Percentiles rank a stretch among this genome's conserved stretches.
Evolutionary conservation across 2,797 vertebrate genomes (phyloP).

Genomic region (Philypnodon macrostomus): DNA sequence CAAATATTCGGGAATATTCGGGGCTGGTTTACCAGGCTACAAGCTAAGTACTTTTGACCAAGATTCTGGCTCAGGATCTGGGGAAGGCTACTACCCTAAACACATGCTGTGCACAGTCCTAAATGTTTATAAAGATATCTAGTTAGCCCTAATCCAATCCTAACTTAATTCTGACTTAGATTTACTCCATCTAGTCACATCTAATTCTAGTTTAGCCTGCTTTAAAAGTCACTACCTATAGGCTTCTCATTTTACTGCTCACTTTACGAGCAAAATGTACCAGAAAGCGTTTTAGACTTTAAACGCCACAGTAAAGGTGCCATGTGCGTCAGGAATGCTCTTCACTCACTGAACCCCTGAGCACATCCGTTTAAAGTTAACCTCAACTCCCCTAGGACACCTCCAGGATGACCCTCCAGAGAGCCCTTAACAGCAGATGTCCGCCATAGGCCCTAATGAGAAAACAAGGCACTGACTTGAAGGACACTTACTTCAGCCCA

Average conservation of each 20-base stretch:
- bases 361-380: conserved; percentile 40
- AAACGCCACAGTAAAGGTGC: background rate
- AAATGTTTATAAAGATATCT: no score
- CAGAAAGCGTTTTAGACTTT: conserved; percentile 15
- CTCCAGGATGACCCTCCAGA: conserved; percentile 23
- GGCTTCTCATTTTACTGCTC: conserved; percentile 12
- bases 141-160: no score
- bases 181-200: no score
- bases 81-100: no score
- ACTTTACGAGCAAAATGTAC: conserved; percentile 7
- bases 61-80: no score
- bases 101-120: no score
- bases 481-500: background rate
- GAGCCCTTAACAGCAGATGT: conserved; percentile 50
- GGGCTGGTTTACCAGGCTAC: no score
- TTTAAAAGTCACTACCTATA: conserved; percentile 19
- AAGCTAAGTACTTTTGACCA: no score
- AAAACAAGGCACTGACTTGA: conserved; percentile 25
- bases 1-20: no score
- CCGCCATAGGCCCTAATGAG: conserved; percentile 28
- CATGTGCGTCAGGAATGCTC: conserved; percentile 10
- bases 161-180: no score
- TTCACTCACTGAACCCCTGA: conserved; percentile 21
- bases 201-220: conserved; percentile 21
- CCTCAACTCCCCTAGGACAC: conserved; percentile 39